These are phyloP conservation scores for Chromobotia macracanthus DNA, from an alignment of 2,797 vertebrate genomes.

Conservation along the genomic window DNA sequence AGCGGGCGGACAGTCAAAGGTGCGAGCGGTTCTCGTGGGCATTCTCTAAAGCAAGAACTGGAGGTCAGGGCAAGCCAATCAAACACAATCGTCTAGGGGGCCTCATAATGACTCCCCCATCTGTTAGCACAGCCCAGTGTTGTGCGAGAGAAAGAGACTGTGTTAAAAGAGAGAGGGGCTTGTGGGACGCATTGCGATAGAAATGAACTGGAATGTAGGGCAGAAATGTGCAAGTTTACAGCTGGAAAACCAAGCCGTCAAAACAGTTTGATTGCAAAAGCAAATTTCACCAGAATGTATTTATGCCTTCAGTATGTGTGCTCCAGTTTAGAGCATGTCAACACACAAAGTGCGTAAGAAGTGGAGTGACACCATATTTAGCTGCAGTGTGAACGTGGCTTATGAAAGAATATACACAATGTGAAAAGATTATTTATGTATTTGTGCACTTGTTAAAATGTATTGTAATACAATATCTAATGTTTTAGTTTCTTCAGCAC, in stretches of 20 bases:
- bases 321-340: not conserved
- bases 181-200: slow-evolving; percentile 4
- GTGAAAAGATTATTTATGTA: too few species aligned
- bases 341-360: too few species aligned
- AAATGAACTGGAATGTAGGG: slow-evolving; percentile 4
- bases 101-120: slow-evolving; percentile 55
- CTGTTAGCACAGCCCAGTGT: slow-evolving; percentile 38
- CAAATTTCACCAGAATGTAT: not conserved
- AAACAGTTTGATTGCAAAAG: not conserved
- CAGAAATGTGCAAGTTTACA: slow-evolving; percentile 23
- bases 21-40: slow-evolving; percentile 24
- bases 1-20: slow-evolving; percentile 44
- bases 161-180: slow-evolving; percentile 14
- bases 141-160: not conserved
- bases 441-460: too few species aligned
- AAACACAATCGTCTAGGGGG: slow-evolving; percentile 46
- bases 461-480: too few species aligned
- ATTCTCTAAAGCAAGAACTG: slow-evolving; percentile 31
- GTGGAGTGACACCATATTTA: too few species aligned
- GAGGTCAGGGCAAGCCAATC: slow-evolving; percentile 52
- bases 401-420: too few species aligned
- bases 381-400: too few species aligned
- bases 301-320: not conserved
- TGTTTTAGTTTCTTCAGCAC: too few species aligned
- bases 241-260: not conserved